phyloP scores from a whole-genome alignment of 2,113 vertebrate species.

The Nibea coibor region DNA sequence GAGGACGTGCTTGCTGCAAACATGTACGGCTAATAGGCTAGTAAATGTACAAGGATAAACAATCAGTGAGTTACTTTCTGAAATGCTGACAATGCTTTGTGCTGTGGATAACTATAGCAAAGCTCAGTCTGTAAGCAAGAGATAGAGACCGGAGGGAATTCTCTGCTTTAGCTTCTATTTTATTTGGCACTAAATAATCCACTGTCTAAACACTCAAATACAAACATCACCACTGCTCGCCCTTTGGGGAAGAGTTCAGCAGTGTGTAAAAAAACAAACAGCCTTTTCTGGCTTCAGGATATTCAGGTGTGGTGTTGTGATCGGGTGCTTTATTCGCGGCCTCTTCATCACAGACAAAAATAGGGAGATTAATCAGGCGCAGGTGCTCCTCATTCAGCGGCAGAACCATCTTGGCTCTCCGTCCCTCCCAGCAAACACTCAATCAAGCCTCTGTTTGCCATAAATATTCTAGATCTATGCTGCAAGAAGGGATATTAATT shows the following conservation, averaged over 20 bases:
- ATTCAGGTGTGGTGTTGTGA: slow-evolving; percentile 58
- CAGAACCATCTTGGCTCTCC: slow-evolving; percentile 58
- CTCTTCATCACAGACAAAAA: slow-evolving; percentile 62
- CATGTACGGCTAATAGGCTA: not conserved
- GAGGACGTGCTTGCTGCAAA: not conserved
- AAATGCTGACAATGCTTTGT: slow-evolving; percentile 31
- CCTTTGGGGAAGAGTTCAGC: slow-evolving; percentile 44
- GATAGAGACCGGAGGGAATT: slow-evolving; percentile 31
- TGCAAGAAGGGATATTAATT: slow-evolving; percentile 59
- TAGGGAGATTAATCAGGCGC: slow-evolving; percentile 70
- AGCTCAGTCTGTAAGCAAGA: slow-evolving; percentile 32
- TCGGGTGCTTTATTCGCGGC: slow-evolving; percentile 37
- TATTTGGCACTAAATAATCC: slow-evolving; percentile 55
- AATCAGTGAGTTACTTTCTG: slow-evolving; percentile 10
- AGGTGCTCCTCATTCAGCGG: slow-evolving; percentile 72
- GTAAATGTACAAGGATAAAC: slow-evolving; percentile 9
- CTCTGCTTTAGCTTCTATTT: slow-evolving; percentile 28
- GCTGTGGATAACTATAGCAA: slow-evolving; percentile 23
- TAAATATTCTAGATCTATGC: slow-evolving; percentile 68
- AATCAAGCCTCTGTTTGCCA: slow-evolving; percentile 64
- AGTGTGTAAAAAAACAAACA: slow-evolving; percentile 50
- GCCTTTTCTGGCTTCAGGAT: slow-evolving; percentile 53
- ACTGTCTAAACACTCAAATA: slow-evolving; percentile 54
- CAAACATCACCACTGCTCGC: slow-evolving; percentile 48
- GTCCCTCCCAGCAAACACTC: slow-evolving; percentile 66